Evolutionary conservation across 2,797 vertebrate genomes (phyloP), one percentile per base, ranked within the genome.

Genomic region (Uromys caudimaculatus): DNA sequence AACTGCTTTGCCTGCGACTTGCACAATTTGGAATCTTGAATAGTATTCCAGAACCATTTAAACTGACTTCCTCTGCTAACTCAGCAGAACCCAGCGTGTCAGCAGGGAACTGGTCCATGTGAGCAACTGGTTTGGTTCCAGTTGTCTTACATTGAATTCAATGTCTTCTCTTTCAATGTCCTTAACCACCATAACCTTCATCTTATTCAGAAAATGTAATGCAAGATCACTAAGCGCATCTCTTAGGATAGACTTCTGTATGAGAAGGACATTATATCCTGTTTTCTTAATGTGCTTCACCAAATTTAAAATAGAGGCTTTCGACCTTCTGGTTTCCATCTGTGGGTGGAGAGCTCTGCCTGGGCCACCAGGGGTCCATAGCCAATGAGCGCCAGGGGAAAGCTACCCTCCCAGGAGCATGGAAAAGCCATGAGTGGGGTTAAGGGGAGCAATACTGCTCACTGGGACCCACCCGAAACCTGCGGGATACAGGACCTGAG

Each of bases 181-280:
- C 97, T 99, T 99, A 97, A 99, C 97, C 97, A 99, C 99, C 99
- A 99, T 99, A 98, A 99, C 99, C 99, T 99, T 99, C 99, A 99
- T 99, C 97, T 99, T 99, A 98, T 99, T 99, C 96, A 99, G 99
- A 96, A 99, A 99, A 98, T 99, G 99, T 94, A 99, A 98, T 1
- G 99, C 99, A 87, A 99, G 99, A 98, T 99, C 99, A 97, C 99
- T 99, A 92, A 99, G 98, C 5, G 99, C 99, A 98, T 99, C 99
- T 98, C 99, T 98, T 95, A 99, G 99, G 98, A 99, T 99, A 91
- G 99, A 99, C 90, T 99, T 99, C 98, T 99, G 99, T 97, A 99
- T 99, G 84, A 99, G 99, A 96, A 99, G 99, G 89, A 99, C 99
- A 5, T 99, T 99, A 98, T 99, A 99, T 86, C 99, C 99, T 0